Evolutionary conservation across 2,888 invertebrate genomes (phyloP).

Genomic region (Drosophila yooni): DNA sequence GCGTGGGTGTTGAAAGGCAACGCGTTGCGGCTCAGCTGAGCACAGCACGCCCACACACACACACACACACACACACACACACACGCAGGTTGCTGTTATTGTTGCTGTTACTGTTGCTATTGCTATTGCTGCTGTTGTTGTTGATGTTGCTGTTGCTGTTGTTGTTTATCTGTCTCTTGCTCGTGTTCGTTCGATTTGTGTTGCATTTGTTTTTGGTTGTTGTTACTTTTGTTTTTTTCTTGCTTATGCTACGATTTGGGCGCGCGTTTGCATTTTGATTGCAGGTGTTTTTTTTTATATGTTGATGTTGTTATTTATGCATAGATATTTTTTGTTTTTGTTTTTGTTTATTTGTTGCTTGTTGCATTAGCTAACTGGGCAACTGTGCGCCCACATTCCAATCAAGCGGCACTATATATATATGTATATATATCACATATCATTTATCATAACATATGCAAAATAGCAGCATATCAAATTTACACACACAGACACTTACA

Average conservation of each 20-base stretch:
- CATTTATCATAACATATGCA: slow-evolving; percentile 62
- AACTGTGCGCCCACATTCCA: slow-evolving; percentile 67
- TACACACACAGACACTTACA: slow-evolving; percentile 38
- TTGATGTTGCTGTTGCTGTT: slow-evolving; percentile 33
- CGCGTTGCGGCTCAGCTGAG: slow-evolving; percentile 59
- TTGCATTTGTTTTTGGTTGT: slow-evolving; percentile 31
- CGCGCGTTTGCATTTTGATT: slow-evolving; percentile 57
- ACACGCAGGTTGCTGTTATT: slow-evolving; percentile 24
- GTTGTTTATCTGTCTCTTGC: slow-evolving; percentile 48
- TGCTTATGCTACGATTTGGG: slow-evolving; percentile 34
- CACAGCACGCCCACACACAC: slow-evolving; percentile 64
- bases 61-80: neutral
- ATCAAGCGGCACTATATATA: slow-evolving; percentile 59
- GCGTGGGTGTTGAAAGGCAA: slow-evolving; percentile 73
- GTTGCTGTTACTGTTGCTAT: slow-evolving; percentile 37
- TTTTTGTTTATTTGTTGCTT: slow-evolving; percentile 34
- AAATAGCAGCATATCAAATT: slow-evolving; percentile 63
- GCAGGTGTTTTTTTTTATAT: slow-evolving; percentile 52
- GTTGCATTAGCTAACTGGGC: slow-evolving; percentile 49
- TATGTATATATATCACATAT: slow-evolving; percentile 49
- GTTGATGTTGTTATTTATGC: slow-evolving; percentile 27
- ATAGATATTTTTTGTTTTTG: slow-evolving; percentile 36
- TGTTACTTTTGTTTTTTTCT: slow-evolving; percentile 16
- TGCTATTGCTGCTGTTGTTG: slow-evolving; percentile 30
- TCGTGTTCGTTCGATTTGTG: slow-evolving; percentile 55